phyloP scores from a whole-genome alignment of 2,113 vertebrate genomes.

The Ptychochromis oligacanthus region DNA sequence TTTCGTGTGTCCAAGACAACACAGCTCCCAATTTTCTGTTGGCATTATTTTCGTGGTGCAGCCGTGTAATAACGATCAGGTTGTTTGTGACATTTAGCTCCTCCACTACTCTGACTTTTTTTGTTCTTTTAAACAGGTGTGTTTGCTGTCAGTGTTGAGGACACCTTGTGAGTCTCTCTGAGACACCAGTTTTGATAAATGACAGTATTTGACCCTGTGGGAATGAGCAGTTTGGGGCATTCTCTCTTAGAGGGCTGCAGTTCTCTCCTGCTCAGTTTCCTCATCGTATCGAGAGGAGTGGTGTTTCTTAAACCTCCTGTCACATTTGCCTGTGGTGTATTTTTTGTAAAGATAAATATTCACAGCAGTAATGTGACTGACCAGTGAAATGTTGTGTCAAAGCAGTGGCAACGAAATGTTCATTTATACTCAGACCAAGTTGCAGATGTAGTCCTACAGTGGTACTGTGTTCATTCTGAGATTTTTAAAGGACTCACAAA shows the following conservation, averaged over 20 bases:
- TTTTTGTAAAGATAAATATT: background rate
- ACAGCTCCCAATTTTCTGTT: background rate
- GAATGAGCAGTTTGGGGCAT: background rate
- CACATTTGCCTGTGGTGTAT: background rate
- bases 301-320: no score
- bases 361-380: background rate
- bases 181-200: background rate
- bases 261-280: no score
- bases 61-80: background rate
- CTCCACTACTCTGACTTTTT: background rate
- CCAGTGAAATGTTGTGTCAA: background rate
- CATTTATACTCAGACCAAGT: background rate
- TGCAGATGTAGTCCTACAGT: background rate
- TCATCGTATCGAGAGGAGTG: no score
- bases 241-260: background rate
- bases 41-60: background rate
- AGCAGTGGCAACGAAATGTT: background rate
- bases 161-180: background rate
- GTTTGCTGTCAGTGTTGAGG: background rate
- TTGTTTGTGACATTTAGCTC: background rate
- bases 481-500: no score
- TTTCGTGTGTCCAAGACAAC: no score
- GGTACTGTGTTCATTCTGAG: background rate
- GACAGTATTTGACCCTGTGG: background rate
- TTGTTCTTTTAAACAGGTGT: background rate